A percentile compares a stretch with the other conserved stretches of the same genome.
phyloP scores from a whole-genome alignment of 2,797 vertebrate genomes.

The Cetoscarus ocellatus region DNA sequence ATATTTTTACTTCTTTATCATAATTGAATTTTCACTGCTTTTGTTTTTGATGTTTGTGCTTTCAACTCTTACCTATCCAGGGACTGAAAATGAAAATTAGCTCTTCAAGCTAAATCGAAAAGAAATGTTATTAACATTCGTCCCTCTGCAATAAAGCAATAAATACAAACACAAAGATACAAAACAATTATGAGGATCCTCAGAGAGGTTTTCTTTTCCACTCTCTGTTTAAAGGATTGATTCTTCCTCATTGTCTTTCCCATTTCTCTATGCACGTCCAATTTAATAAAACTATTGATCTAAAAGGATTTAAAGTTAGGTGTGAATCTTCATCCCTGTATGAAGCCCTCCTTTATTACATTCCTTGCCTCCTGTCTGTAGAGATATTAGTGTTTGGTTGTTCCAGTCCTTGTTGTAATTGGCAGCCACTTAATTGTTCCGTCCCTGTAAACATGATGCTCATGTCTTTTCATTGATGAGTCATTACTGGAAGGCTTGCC shows the following conservation, averaged over 20 bases:
- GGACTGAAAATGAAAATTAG: neutral
- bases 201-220: neutral
- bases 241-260: neutral
- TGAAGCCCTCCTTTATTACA: constrained; percentile 7
- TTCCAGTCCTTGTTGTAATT: constrained; percentile 58
- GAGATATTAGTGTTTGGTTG: constrained; percentile 31
- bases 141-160: neutral
- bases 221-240: constrained; percentile 1
- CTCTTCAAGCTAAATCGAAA: neutral
- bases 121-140: neutral
- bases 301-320: constrained; percentile 7
- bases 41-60: neutral
- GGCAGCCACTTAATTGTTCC: constrained; percentile 62
- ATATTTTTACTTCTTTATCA: neutral
- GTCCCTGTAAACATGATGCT: constrained; percentile 60
- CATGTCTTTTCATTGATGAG: constrained; percentile 57
- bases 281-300: constrained; percentile 12
- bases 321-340: constrained; percentile 26
- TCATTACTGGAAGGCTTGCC: constrained; percentile 51
- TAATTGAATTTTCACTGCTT: neutral
- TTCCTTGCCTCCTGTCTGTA: constrained; percentile 32
- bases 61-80: neutral
- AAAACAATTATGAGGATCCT: neutral
- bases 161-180: neutral
- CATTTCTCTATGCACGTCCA: neutral